Evolutionary conservation across 2,888 invertebrate species (phyloP).

Genomic region (Eilema caniola): DNA sequence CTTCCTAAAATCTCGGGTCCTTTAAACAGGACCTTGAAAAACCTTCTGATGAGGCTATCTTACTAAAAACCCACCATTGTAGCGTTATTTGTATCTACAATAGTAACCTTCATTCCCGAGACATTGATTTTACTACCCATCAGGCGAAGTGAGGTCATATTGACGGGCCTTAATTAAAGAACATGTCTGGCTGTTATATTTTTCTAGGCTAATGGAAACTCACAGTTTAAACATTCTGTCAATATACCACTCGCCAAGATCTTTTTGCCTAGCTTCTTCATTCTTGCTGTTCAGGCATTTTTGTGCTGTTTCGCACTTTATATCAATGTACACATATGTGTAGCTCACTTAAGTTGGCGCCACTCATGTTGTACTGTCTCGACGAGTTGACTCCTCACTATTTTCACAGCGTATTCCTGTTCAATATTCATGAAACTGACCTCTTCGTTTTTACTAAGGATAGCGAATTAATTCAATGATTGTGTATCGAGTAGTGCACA

Average conservation of each 20-base stretch:
- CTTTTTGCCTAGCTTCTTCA: background rate
- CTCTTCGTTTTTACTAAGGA: background rate
- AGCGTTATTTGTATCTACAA: too few species aligned
- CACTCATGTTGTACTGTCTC: background rate
- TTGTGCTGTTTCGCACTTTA: background rate
- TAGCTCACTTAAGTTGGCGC: conserved; percentile 1
- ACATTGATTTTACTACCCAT: too few species aligned
- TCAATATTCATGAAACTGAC: background rate
- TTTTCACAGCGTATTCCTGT: background rate
- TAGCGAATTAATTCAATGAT: conserved; percentile 1
- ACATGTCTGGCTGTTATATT: background rate
- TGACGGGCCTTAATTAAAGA: too few species aligned
- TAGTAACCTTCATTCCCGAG: too few species aligned
- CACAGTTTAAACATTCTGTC: background rate
- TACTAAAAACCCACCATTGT: too few species aligned
- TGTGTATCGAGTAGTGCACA: background rate
- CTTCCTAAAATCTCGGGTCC: too few species aligned
- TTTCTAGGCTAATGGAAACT: background rate
- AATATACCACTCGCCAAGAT: background rate
- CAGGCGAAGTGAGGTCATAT: too few species aligned
- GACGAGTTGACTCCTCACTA: background rate
- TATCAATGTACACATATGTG: background rate
- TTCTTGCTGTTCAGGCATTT: background rate
- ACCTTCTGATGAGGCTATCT: too few species aligned
- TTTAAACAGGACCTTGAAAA: too few species aligned